Evolutionary conservation across 53 echinoderm and acorn worm species (phyloP).

Genomic region (Patiria pectinifera): DNA sequence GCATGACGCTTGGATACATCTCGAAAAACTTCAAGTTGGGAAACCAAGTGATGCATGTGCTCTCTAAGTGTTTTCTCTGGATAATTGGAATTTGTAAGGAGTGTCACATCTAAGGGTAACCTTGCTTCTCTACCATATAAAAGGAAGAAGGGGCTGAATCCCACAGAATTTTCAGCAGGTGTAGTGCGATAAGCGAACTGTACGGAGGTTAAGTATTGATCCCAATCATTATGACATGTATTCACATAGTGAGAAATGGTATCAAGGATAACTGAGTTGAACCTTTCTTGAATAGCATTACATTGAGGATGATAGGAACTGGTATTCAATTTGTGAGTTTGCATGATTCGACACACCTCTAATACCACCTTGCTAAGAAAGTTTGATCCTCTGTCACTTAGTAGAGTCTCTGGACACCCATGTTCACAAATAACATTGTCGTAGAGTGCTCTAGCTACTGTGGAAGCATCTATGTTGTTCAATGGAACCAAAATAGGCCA

Average conservation of each 20-base stretch:
- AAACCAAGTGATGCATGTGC: background rate
- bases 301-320: constrained; percentile 54
- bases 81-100: background rate
- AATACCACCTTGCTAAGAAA: constrained; percentile 35
- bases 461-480: constrained; percentile 15
- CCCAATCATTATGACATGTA: constrained; percentile 33
- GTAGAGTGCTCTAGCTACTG: constrained; percentile 20
- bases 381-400: constrained; percentile 38
- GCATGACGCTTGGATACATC: constrained; percentile 16
- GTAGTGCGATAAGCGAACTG: constrained; percentile 40
- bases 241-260: constrained; percentile 57
- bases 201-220: constrained; percentile 36
- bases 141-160: constrained; percentile 34
- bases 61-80: constrained; percentile 34
- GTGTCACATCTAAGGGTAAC: background rate
- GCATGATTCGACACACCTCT: constrained; percentile 55
- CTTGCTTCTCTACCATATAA: constrained; percentile 25
- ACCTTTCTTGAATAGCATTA: constrained; percentile 43
- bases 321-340: constrained; percentile 49
- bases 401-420: constrained; percentile 36
- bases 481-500: constrained; percentile 38
- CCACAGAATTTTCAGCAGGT: constrained; percentile 42
- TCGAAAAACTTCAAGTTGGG: no score
- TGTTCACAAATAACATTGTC: constrained; percentile 29
- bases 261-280: constrained; percentile 45